A percentile compares a stretch with the other conserved stretches of the same genome.
Conservation (phyloP, 1,140 invertebrate species). For the Anadara kagoshimensis region DNA sequence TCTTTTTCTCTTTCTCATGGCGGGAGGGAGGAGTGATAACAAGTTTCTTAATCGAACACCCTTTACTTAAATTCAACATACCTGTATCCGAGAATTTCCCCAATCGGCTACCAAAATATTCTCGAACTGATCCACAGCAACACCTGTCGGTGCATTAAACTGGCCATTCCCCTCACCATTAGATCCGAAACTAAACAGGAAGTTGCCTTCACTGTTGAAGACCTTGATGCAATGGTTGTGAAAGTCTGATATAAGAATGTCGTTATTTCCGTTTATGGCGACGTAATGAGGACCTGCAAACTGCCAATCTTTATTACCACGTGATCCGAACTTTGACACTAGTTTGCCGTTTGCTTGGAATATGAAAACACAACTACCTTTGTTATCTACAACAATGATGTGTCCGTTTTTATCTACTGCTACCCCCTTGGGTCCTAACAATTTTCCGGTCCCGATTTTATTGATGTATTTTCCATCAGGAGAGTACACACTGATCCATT, state of each 20-base stretch:
- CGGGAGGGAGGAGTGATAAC: too few species aligned
- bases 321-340: conserved; percentile 70
- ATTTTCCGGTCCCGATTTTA: conserved; percentile 77
- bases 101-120: conserved; percentile 79
- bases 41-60: too few species aligned
- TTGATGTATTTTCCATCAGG: conserved; percentile 78
- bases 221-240: conserved; percentile 79
- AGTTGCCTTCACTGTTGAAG: conserved; percentile 70
- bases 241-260: conserved; percentile 78
- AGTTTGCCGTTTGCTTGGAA: conserved; percentile 77
- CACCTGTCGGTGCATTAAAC: conserved; percentile 79
- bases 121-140: conserved; percentile 77
- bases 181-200: conserved; percentile 72
- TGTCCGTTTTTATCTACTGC: conserved; percentile 76
- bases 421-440: conserved; percentile 78
- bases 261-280: conserved; percentile 75
- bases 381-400: conserved; percentile 80
- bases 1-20: too few species aligned
- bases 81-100: conserved; percentile 79
- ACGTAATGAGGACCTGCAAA: conserved; percentile 80
- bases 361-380: conserved; percentile 76
- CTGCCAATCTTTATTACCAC: conserved; percentile 74
- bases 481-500: conserved; percentile 78
- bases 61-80: too few species aligned
- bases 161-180: conserved; percentile 77